These are phyloP conservation scores for Erythrocercus mccallii DNA, from an alignment of 2,113 vertebrate species.

Conservation along the genomic window DNA sequence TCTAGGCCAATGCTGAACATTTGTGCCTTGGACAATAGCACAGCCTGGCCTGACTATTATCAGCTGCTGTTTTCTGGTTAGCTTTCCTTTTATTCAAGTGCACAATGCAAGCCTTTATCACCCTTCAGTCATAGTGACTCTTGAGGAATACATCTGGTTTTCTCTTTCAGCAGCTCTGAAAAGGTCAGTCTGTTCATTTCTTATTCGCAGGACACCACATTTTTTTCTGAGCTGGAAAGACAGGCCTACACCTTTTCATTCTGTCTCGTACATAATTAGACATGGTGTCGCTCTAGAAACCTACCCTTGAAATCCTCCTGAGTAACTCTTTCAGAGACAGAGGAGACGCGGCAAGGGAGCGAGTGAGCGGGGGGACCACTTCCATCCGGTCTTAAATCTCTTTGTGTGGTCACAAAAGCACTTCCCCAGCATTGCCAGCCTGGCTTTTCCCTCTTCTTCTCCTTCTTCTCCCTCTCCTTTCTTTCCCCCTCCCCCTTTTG, in stretches of 20 bases:
- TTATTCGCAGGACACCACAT: slow-evolving; percentile 77
- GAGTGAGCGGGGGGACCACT: background rate
- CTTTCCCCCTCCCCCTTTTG: background rate
- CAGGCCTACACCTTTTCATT: slow-evolving; percentile 80
- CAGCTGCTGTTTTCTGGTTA: slow-evolving; percentile 85
- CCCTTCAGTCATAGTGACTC: slow-evolving; percentile 84
- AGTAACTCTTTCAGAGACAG: slow-evolving; percentile 64
- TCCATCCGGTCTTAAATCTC: slow-evolving; percentile 51
- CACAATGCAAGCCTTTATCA: slow-evolving; percentile 81
- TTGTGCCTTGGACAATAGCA: slow-evolving; percentile 81
- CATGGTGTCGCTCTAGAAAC: slow-evolving; percentile 75
- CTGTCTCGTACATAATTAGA: slow-evolving; percentile 76
- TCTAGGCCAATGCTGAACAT: slow-evolving; percentile 81
- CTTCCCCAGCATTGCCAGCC: background rate
- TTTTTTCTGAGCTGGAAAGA: slow-evolving; percentile 78
- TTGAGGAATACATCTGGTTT: slow-evolving; percentile 86
- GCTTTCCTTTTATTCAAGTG: slow-evolving; percentile 80
- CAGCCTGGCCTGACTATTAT: slow-evolving; percentile 82
- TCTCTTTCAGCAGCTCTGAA: slow-evolving; percentile 83
- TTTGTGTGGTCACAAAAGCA: slow-evolving; percentile 59
- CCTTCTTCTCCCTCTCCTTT: background rate
- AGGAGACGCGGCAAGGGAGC: background rate
- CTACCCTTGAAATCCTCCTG: slow-evolving; percentile 65
- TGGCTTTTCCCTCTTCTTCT: slow-evolving; percentile 18
- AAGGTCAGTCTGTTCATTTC: slow-evolving; percentile 85